Conservation (phyloP, 2,888 invertebrate genomes). For the Perizoma flavofasciatum region DNA sequence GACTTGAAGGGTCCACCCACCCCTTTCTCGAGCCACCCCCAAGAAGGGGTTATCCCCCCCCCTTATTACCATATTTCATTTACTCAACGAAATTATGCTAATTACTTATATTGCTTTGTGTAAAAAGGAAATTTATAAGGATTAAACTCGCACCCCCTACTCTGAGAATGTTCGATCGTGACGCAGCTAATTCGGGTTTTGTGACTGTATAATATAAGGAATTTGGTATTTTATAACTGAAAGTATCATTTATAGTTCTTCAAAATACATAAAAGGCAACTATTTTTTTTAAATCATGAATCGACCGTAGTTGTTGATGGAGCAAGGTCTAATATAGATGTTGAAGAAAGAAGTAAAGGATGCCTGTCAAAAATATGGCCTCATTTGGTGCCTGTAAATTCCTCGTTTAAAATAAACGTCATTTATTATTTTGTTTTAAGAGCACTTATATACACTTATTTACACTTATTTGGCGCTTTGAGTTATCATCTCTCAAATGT, state of each 20-base stretch:
- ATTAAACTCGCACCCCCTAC: slow-evolving; percentile 77
- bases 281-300: too few relatives aligned
- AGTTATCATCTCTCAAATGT: too few relatives aligned
- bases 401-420: too few relatives aligned
- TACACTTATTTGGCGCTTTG: too few relatives aligned
- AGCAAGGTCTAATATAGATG: too few relatives aligned
- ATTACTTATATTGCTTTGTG: slow-evolving; percentile 85
- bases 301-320: too few relatives aligned
- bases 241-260: background rate
- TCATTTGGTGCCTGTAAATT: too few relatives aligned
- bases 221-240: background rate
- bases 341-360: too few relatives aligned
- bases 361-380: too few relatives aligned
- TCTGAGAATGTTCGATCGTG: slow-evolving; percentile 56
- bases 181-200: slow-evolving; percentile 54
- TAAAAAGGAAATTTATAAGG: slow-evolving; percentile 85
- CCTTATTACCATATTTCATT: slow-evolving; percentile 85
- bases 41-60: slow-evolving; percentile 70
- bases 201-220: slow-evolving; percentile 70
- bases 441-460: too few relatives aligned
- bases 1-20: slow-evolving; percentile 71
- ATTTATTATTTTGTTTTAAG: too few relatives aligned
- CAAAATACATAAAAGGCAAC: too few relatives aligned
- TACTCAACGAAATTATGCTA: slow-evolving; percentile 85
- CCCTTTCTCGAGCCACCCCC: slow-evolving; percentile 57